Evolutionary conservation across 2,113 vertebrate species (phyloP).

Genomic region (Paracanthobrama guichenoti): DNA sequence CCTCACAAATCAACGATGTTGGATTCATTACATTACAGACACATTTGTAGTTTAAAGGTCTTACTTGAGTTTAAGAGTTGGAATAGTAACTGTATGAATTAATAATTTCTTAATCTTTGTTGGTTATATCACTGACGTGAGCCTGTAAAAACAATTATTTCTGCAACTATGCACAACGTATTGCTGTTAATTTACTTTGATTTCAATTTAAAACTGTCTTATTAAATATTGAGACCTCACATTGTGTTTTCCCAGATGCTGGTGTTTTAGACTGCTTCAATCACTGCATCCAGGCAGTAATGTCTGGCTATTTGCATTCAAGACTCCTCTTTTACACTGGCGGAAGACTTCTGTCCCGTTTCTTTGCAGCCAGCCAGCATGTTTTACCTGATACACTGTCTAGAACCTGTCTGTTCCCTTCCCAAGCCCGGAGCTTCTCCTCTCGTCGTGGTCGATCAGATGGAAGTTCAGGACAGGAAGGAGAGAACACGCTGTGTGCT

Average conservation of each 20-base stretch:
- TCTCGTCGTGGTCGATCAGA: conserved; percentile 53
- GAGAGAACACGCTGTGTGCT: conserved; percentile 52
- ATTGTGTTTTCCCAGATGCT: conserved; percentile 37
- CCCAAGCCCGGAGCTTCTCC: conserved; percentile 48
- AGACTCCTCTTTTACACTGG: conserved; percentile 62
- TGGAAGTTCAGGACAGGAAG: neutral
- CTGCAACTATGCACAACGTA: neutral
- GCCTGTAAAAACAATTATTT: neutral
- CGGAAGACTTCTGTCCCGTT: conserved; percentile 20
- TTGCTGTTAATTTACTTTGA: neutral
- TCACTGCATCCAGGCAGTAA: conserved; percentile 52
- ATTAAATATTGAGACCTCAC: neutral
- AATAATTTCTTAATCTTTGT: neutral
- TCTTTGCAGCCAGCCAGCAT: neutral
- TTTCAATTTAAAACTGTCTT: neutral
- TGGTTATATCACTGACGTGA: neutral
- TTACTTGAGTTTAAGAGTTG: neutral
- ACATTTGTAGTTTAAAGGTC: neutral
- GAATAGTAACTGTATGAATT: neutral
- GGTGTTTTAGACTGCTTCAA: neutral
- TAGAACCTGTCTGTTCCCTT: neutral
- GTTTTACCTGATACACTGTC: conserved; percentile 7
- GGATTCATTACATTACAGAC: neutral
- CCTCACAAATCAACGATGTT: neutral
- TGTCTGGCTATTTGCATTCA: conserved; percentile 68